Evolutionary conservation across 1,140 invertebrate genomes (phyloP).

Genomic region (Trichonephila inaurata): DNA sequence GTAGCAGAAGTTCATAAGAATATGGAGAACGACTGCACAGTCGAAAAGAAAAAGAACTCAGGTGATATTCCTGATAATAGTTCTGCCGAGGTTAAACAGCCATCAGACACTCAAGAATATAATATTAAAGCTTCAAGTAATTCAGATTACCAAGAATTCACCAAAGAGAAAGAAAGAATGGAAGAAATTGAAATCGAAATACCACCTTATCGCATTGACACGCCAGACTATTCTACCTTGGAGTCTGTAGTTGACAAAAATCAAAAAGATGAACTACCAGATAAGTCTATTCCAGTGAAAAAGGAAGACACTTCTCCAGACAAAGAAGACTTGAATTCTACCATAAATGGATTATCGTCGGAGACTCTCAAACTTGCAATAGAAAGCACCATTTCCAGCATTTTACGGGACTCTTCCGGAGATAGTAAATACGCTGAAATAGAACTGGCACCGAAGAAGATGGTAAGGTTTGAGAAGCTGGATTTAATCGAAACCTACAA

Average conservation of each 20-base stretch:
- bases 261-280: background rate
- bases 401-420: conserved; percentile 8
- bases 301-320: background rate
- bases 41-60: background rate
- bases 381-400: conserved; percentile 34
- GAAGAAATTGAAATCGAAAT: conserved; percentile 42
- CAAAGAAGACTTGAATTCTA: background rate
- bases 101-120: background rate
- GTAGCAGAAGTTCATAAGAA: conserved; percentile 61
- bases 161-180: conserved; percentile 11
- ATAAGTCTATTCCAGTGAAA: background rate
- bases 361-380: background rate
- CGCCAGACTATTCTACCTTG: conserved; percentile 63
- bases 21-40: background rate
- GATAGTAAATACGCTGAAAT: background rate
- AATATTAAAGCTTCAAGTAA: background rate
- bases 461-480: conserved; percentile 56
- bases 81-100: background rate
- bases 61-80: background rate
- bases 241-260: conserved; percentile 54
- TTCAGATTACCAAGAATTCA: background rate
- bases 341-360: background rate
- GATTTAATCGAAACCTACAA: conserved; percentile 66
- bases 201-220: conserved; percentile 60
- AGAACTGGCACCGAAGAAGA: conserved; percentile 40